Conservation (phyloP, 2,888 invertebrate species). For the Drosophila kokeensis region DNA sequence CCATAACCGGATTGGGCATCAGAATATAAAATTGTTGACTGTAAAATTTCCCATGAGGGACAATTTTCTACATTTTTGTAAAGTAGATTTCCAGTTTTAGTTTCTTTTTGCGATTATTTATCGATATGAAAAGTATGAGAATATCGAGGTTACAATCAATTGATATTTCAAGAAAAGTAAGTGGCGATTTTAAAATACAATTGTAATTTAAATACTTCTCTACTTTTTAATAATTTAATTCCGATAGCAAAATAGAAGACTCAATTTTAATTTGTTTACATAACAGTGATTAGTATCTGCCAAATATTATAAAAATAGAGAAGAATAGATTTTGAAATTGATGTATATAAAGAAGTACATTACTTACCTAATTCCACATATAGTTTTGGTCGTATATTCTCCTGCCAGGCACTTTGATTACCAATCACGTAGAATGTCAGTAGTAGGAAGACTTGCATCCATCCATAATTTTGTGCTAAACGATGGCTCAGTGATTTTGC, state of each 20-base stretch:
- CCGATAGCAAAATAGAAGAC: not conserved
- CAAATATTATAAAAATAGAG: not conserved
- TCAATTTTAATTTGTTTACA: not conserved
- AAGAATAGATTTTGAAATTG: not conserved
- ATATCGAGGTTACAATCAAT: too few species aligned
- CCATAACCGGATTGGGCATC: not conserved
- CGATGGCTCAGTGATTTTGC: slow-evolving; percentile 61
- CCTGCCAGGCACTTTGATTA: slow-evolving; percentile 91
- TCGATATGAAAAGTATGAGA: not conserved
- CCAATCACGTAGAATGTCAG: slow-evolving; percentile 85
- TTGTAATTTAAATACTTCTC: not conserved
- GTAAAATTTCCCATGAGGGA: not conserved
- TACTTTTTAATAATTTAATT: not conserved
- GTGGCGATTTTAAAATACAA: not conserved
- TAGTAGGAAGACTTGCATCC: slow-evolving; percentile 84
- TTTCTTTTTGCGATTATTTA: not conserved
- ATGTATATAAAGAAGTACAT: not conserved
- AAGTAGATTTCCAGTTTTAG: not conserved
- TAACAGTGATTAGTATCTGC: not conserved
- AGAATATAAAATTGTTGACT: not conserved
- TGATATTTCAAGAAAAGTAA: not conserved
- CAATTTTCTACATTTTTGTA: not conserved
- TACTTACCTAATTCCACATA: slow-evolving; percentile 95
- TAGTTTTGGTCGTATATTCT: slow-evolving; percentile 96
- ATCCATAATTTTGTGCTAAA: slow-evolving; percentile 56